Conservation (phyloP, 2,797 vertebrate genomes). For the Nasua narica region DNA sequence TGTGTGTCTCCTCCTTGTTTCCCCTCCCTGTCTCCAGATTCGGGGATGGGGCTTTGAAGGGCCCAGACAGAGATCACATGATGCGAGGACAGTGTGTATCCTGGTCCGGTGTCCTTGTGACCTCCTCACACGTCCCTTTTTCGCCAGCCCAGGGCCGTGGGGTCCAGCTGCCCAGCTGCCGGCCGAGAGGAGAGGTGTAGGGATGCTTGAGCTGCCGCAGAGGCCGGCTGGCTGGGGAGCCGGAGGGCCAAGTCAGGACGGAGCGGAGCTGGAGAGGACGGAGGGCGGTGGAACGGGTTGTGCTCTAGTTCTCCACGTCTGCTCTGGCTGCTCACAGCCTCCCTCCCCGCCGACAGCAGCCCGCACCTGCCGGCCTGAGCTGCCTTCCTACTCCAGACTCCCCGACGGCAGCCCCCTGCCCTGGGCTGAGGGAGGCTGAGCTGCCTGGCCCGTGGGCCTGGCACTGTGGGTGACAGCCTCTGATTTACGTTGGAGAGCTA, state of each 20-base stretch:
- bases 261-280: not conserved
- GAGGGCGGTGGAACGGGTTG: not conserved
- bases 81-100: not conserved
- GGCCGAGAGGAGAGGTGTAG: not conserved
- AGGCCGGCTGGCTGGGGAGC: too few relatives aligned
- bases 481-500: not conserved
- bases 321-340: too few relatives aligned
- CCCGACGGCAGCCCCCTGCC: not conserved
- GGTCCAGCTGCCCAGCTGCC: not conserved
- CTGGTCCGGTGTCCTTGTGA: not conserved
- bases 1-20: not conserved
- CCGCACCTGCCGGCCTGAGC: not conserved
- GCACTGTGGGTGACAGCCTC: not conserved
- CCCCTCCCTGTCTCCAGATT: not conserved
- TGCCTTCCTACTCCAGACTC: not conserved
- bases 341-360: accelerated
- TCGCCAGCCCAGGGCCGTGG: not conserved
- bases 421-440: not conserved
- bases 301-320: not conserved
- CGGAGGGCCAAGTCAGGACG: not conserved
- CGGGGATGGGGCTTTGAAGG: not conserved
- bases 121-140: not conserved
- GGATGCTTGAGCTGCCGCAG: not conserved
- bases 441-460: accelerated
- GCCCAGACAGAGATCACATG: not conserved